Base-by-base conservation (phyloP, 2,113 vertebrate genomes). In the Cyanistes caeruleus region DNA sequence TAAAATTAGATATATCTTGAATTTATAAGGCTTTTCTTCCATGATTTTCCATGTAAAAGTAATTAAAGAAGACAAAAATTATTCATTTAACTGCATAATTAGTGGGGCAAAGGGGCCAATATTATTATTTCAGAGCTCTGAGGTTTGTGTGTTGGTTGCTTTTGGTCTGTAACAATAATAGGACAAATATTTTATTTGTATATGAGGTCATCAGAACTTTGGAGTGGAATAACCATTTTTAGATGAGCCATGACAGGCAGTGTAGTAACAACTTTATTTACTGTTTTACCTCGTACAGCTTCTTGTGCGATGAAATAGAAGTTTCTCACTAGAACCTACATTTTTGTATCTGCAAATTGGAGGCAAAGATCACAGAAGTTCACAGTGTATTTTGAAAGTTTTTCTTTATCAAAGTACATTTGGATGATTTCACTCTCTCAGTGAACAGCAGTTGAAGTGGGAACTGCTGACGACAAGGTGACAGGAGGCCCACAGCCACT, bases 391-490 rank as follows among this genome's bases (percentile, higher is more conserved):
- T 70, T 69, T 39, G 16, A 60, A 76, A 79, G 30, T 64, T 81
- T 43, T 62, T 22, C 25, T 70, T 43, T 44, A 27, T 48, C 48
- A 37, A 43, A 92, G 51, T 28, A 10, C 19, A 16, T 72, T 24
- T 55, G 56, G 55, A 13, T 87, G 44, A 46, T 94, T 91, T 90
- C 48, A 19, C 53, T 70, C 62, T 79, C 64, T 73, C 35, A 5
- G 31, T 14, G 59, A 94, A 41, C 33, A 55, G 48, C 60, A 86
- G 13, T 5, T 86, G 89, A 85, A 89, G 49, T 92, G 75, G 64
- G 90, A 97, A 90, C 51, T 37, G 63, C 76, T 91, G 68, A 83
- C 90, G 93, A 73, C 89, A 75, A 92, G 65, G 78, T 90, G 78
- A 70, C 41, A 20, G 48, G 62, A 75, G 78, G 44, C 92, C 60